phyloP scores from a whole-genome alignment of 2,888 invertebrate genomes.

The Napeogenes inachia region DNA sequence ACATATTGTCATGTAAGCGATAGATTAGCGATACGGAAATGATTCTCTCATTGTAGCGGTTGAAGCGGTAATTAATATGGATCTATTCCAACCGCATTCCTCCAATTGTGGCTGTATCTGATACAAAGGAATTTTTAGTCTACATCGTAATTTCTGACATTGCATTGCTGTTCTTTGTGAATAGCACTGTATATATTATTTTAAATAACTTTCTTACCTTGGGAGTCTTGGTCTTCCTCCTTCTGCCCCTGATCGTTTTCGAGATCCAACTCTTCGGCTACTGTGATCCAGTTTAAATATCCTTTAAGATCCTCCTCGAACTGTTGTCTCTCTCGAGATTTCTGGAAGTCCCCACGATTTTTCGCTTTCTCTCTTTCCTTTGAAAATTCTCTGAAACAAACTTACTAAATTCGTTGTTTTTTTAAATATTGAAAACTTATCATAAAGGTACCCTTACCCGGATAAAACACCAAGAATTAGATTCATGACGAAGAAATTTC shows the following conservation, averaged over 20 bases:
- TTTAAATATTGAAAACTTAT: neutral
- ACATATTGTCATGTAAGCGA: too few relatives aligned
- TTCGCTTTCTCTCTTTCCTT: slow-evolving; percentile 99
- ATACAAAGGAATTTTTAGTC: too few relatives aligned
- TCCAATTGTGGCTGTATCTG: neutral
- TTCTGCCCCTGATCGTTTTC: slow-evolving; percentile 88
- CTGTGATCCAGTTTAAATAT: slow-evolving; percentile 99
- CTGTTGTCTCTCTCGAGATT: slow-evolving; percentile 97
- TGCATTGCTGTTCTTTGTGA: too few relatives aligned
- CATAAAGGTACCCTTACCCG: slow-evolving; percentile 81
- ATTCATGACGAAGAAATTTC: slow-evolving; percentile 99
- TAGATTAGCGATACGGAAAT: too few relatives aligned
- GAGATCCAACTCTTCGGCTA: slow-evolving; percentile 98
- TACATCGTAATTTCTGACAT: too few relatives aligned
- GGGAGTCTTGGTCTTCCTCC: slow-evolving; percentile 81
- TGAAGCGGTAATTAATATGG: neutral
- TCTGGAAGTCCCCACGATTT: slow-evolving; percentile 98
- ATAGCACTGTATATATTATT: too few relatives aligned
- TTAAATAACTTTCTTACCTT: slow-evolving; percentile 38
- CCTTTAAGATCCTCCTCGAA: slow-evolving; percentile 98
- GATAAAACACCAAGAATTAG: slow-evolving; percentile 99
- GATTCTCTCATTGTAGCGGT: too few relatives aligned
- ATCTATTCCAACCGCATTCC: neutral
- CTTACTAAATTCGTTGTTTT: neutral
- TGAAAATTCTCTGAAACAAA: slow-evolving; percentile 91